Base-by-base conservation (phyloP, 30 jellyfish, hydroid and myxozoan genomes). In the Turritopsis rubra region DNA sequence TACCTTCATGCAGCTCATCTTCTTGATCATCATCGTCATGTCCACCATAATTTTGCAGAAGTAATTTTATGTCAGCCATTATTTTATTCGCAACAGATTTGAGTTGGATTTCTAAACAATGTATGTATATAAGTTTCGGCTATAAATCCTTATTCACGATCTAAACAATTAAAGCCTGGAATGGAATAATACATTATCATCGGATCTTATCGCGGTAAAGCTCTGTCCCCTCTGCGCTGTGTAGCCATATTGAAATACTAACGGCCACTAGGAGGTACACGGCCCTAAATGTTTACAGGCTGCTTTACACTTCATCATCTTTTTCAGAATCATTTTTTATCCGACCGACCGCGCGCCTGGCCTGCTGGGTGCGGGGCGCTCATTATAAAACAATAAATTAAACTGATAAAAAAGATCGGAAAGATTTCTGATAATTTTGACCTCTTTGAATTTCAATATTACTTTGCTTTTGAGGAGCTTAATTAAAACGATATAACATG, bases 11-110 rank as follows among this genome's bases (percentile, higher is more conserved):
- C 5, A 3, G 23, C 83, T 89, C 96, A 21, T 88, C 91, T 31
- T 89, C 91, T 65, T 89, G 91, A 52, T 88, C 96, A 54, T 89
- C 96, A 24, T 83, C 80, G n/a, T 89, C 93, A n/a, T 84, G 91
- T 60, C 88, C 75, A 28, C 94, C 84, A 79, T 89, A 89, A 73
- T 26, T 82, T 22, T 90, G 96, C 86, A 89, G 82, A 75, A 89
- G 83, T 72, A 90, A 83, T 85, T 90, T 89, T 23, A 89, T 89
- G 75, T 89, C 96, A 79, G 83, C 86, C 66, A 85, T 77, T 30
- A 27, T 68, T 19, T 68, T n/a, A 68, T 68, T 68, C 13, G 60
- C 60, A 41, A 41, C 60, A 41, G 60, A 41, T 41, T 41, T 41
- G 60, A 41, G 60, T 41, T 41, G 60, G 60, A 41, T 41, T 41